Percentiles rank a stretch among this genome's conserved stretches.
Evolutionary conservation across 2,888 invertebrate genomes (phyloP).

Genomic region (Aquatica leii): DNA sequence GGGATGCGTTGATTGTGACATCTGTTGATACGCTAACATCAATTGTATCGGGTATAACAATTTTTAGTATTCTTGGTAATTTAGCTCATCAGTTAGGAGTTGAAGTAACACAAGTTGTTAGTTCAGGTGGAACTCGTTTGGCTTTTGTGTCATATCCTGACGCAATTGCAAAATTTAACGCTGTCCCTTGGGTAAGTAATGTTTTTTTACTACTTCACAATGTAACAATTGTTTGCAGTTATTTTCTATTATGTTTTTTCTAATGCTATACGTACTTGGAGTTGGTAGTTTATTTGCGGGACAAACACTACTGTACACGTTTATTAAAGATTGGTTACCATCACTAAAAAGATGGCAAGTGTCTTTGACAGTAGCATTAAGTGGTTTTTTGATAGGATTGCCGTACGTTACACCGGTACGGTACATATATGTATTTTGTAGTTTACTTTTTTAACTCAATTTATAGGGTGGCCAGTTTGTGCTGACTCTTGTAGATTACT

Average conservation of each 20-base stretch:
- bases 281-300: conserved; percentile 79
- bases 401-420: conserved; percentile 79
- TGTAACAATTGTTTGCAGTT: conserved; percentile 62
- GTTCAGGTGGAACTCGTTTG: conserved; percentile 76
- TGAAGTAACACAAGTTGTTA: conserved; percentile 71
- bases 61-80: conserved; percentile 84
- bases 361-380: conserved; percentile 57
- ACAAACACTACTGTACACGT: conserved; percentile 72
- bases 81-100: conserved; percentile 73
- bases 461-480: conserved; percentile 69
- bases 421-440: background rate
- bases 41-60: conserved; percentile 80
- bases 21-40: conserved; percentile 84
- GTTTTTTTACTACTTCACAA: background rate
- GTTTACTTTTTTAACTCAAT: too few species aligned
- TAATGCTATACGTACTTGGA: conserved; percentile 84
- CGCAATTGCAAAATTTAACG: conserved; percentile 77
- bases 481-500: conserved; percentile 67
- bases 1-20: conserved; percentile 83
- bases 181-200: conserved; percentile 73
- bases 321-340: conserved; percentile 74
- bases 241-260: conserved; percentile 80
- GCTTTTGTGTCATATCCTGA: conserved; percentile 88
- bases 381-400: conserved; percentile 71
- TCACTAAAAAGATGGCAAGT: conserved; percentile 67